phyloP scores from a whole-genome alignment of 2,797 vertebrate genomes.

The Bradypus variegatus region DNA sequence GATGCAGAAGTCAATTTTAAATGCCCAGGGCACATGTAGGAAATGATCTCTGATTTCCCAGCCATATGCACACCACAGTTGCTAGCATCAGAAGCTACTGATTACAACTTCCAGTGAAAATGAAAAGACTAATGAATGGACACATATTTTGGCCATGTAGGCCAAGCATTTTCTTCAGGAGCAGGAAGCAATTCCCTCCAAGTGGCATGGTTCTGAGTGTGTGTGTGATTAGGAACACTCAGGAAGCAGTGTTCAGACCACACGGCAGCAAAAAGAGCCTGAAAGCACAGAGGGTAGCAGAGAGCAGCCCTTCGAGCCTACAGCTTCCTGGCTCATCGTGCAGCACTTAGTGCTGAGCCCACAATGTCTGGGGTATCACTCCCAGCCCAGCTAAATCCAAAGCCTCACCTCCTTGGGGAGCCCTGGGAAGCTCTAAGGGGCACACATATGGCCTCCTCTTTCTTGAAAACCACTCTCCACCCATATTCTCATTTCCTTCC shows the following conservation, averaged over 20 bases:
- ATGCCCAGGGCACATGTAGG: accelerated
- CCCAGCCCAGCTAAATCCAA: not conserved
- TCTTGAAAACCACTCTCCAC: not conserved
- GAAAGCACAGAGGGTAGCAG: no score
- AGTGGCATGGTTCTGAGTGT: not conserved
- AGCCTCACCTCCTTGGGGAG: not conserved
- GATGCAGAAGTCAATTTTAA: not conserved
- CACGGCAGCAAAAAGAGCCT: not conserved
- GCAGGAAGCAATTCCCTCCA: not conserved
- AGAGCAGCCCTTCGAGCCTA: not conserved
- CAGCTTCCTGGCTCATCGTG: not conserved
- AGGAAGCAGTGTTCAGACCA: not conserved
- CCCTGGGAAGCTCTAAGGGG: not conserved
- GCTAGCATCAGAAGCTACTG: not conserved
- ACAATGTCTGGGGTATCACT: not conserved
- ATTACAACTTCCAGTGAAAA: not conserved
- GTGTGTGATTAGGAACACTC: not conserved
- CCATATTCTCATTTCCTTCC: not conserved
- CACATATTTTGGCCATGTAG: not conserved
- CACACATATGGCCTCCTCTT: not conserved
- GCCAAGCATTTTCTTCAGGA: not conserved
- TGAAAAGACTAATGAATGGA: not conserved
- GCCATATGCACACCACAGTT: not conserved
- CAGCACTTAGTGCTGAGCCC: no score
- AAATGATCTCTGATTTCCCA: not conserved